Base-by-base conservation (phyloP, 2,113 vertebrate genomes). In the Leptocoma aspasia region DNA sequence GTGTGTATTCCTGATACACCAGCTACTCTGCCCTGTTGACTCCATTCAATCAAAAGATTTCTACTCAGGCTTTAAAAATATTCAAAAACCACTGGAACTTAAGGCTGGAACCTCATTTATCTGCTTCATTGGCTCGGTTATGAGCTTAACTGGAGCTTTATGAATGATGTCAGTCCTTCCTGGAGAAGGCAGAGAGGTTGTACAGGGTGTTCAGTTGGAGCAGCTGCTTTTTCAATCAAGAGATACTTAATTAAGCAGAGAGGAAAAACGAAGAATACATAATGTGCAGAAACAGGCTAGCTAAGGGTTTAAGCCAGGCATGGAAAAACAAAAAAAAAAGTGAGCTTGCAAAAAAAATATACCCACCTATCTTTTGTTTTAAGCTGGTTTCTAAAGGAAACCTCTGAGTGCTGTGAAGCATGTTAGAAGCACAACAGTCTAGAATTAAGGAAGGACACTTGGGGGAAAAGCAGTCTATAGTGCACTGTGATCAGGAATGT, bases 191-290 rank as follows among this genome's bases (percentile, higher is more conserved):
- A 47, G 61, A 52, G 37, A 71, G 52, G 61, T 84, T 86, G 79
- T 64, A 82, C 76, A 92, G 59, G 30, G 56, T 76, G 73, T 89
- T 88, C 82, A 56, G 56, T 37, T 83, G 33, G 70, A 97, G 63
- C 77, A 94, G 83, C 73, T 92, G 90, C 60, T 92, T 95, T 93
- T 89, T 76, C 77, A 89, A 89, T 91, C 53, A 57, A 86, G 69
- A 93, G 63, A 91, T 78, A 80, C 41, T 82, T 95, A 92, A 94
- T 93, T 92, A 94, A 73, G 83, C 77, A 92, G 33, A 87, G 21
- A 37, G 49, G 13, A 59, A 83, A 54, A 73, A 89, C n/a, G 16
- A 76, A 89, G 63, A 68, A 82, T n/a, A 79, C 73, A 61, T 50
- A 57, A 90, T 18, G n/a, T 76, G 78, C 61, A 92, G 86, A 89